Evolutionary conservation across 2,797 vertebrate species (phyloP), one percentile per base, ranked within the genome.

Genomic region (Falco novaeseelandiae): DNA sequence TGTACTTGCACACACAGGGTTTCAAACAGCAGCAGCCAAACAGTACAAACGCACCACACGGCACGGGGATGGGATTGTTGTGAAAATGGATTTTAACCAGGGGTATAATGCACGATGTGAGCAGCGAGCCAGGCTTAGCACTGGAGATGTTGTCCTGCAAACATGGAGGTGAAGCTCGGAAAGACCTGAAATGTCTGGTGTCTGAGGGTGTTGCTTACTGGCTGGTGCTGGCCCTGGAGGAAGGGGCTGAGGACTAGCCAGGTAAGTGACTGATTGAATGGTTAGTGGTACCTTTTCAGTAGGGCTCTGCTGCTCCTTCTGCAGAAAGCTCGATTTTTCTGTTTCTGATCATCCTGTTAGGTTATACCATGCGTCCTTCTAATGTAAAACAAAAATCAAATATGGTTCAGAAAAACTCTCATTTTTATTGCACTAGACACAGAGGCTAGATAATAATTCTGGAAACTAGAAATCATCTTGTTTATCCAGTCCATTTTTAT

Each of bases 401-500:
- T 22, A n/a, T 3, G 4, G 15, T n/a, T 87, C 20, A 29, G 66
- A 74, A 74, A 27, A 57, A 2, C 6, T 58, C 12, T 71, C 61
- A 44, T 91, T 84, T 93, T 87, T 77, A 93, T 59, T 87, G 58
- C 59, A 42, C 54, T 78, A 69, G 57, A 83, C 48, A 21, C 1
- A 63, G 52, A 55, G 26, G 74, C n/a, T 54, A 36, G 48, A 27
- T 66, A 95, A 91, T 83, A 82, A 95, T 15, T 66, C 14, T 42
- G 79, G 34, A 96, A 90, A 79, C 6, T 54, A 90, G 85, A 32
- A 94, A 36, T 29, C 16, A 30, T 61, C 96, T 96, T 87, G 69
- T 97, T 97, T 95, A 97, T 95, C 95, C 97, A 96, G 94, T 97
- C 96, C 87, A 49, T 93, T 97, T 97, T 98, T 97, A 95, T 95